These are phyloP conservation scores for Tenthredo scrophulariae DNA, from an alignment of 2,888 invertebrate genomes.

Conservation along the genomic window DNA sequence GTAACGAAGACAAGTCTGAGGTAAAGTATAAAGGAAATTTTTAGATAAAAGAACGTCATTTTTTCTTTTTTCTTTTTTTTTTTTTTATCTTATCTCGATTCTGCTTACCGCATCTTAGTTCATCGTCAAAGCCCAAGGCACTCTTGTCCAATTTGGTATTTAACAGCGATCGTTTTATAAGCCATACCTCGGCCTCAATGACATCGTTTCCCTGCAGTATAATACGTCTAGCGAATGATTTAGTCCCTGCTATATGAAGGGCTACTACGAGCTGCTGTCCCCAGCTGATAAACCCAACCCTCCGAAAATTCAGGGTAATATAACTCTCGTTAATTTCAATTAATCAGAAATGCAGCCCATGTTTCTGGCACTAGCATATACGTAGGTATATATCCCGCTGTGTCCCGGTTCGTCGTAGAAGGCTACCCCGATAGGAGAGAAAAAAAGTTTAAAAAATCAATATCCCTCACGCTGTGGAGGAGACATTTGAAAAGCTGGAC, in stretches of 20 bases:
- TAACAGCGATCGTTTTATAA: conserved; percentile 15
- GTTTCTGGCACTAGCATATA: conserved; percentile 28
- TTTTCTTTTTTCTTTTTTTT: conserved; percentile 1
- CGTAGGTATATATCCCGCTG: neutral
- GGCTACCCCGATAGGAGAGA: neutral
- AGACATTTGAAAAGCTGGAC: conserved; percentile 44
- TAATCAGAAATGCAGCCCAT: conserved; percentile 48
- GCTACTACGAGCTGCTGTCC: conserved; percentile 10
- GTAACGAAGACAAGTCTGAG: neutral
- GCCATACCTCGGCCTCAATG: neutral
- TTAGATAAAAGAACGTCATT: neutral
- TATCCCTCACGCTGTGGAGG: conserved; percentile 29
- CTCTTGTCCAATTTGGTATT: neutral
- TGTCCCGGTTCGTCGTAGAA: conserved; percentile 17
- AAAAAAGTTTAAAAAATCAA: conserved; percentile 20
- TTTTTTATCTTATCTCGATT: neutral
- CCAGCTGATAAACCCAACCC: conserved; percentile 41
- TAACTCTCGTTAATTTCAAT: conserved; percentile 52
- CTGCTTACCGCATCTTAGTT: conserved; percentile 19
- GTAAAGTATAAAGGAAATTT: neutral
- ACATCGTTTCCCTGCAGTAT: neutral
- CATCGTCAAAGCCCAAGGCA: neutral
- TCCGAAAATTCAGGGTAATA: conserved; percentile 34
- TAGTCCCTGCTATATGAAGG: neutral
- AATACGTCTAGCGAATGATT: conserved; percentile 26